phyloP scores from a whole-genome alignment of 1,140 invertebrate species.

The Centruroides sculpturatus region DNA sequence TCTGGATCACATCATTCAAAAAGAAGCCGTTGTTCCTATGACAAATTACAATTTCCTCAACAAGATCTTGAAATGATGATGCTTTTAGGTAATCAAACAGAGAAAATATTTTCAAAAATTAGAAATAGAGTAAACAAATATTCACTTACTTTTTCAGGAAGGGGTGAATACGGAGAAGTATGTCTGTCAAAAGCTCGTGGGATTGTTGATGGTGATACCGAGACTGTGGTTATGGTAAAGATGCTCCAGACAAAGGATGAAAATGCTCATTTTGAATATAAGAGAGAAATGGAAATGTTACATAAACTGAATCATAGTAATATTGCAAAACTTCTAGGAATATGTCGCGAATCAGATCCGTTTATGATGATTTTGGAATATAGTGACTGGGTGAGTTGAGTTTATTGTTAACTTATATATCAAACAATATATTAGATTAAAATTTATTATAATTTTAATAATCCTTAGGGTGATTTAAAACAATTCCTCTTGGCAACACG shows the following conservation, averaged over 20 bases:
- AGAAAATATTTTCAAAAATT: neutral
- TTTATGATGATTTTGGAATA: conserved; percentile 80
- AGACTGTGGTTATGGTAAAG: conserved; percentile 50
- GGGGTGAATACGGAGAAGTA: conserved; percentile 81
- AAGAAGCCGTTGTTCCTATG: conserved; percentile 46
- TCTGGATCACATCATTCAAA: conserved; percentile 35
- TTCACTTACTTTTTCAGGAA: conserved; percentile 35
- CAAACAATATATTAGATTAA: too few relatives aligned
- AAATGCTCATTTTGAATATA: conserved; percentile 58
- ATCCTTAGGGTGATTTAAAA: conserved; percentile 80
- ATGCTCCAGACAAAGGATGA: conserved; percentile 62
- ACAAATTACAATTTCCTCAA: conserved; percentile 54
- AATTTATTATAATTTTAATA: conserved; percentile 69
- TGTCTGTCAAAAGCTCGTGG: conserved; percentile 48
- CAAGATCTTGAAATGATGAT: conserved; percentile 59
- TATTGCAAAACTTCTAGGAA: conserved; percentile 57
- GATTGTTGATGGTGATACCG: neutral
- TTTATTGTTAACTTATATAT: neutral
- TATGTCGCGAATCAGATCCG: conserved; percentile 68
- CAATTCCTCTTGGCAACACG: conserved; percentile 77
- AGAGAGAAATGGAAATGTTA: conserved; percentile 71
- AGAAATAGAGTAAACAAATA: neutral
- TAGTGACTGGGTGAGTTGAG: conserved; percentile 57
- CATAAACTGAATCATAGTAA: conserved; percentile 61
- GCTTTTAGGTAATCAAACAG: conserved; percentile 35